Evolutionary conservation across 2,113 vertebrate genomes (phyloP), one percentile per base, ranked within the genome.

Genomic region (Laterallus jamaicensis): DNA sequence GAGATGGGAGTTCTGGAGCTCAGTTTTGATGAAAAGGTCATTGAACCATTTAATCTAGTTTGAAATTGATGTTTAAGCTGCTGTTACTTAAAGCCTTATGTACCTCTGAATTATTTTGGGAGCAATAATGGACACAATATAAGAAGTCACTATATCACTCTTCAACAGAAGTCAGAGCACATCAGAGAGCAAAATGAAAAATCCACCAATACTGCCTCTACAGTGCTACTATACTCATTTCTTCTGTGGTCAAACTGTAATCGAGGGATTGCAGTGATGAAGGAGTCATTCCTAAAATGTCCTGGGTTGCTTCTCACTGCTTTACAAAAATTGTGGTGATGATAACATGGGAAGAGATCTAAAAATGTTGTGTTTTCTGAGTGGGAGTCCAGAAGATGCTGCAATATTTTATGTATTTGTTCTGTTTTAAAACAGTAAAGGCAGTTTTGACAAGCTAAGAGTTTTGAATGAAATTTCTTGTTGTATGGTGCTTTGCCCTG

Each of bases 341-440:
- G 39, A 60, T 47, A 87, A 70, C 18, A 37, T 77, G 42, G 70
- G 47, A 69, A 69, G 31, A 74, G 28, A 28, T 42, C 9, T 82
- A 55, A 90, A 96, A 90, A 40, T 21, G 17, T 40, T 86, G 58
- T 20, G 10, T 12, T 71, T 83, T 81, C 73, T 60, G 70, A 44
- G 20, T 75, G 58, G 19, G 11, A 29, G 86, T 94, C 49, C 79
- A 47, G 47, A 81, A 74, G 26, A 32, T 94, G 37, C 73, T 88
- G 69, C 62, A 69, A 16, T 81, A 79, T 67, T 84, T 88, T 94
- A 44, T 94, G 52, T 83, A 7, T 66, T 52, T 85, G 9, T 66
- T 90, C 80, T 87, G 55, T 9, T 93, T 90, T 83, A 52, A 73
- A 93, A 58, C 8, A 92, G 59, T 85, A 89, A 95, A 92, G 58